Base-by-base conservation (phyloP, 2,113 vertebrate species). In the Zeus faber region DNA sequence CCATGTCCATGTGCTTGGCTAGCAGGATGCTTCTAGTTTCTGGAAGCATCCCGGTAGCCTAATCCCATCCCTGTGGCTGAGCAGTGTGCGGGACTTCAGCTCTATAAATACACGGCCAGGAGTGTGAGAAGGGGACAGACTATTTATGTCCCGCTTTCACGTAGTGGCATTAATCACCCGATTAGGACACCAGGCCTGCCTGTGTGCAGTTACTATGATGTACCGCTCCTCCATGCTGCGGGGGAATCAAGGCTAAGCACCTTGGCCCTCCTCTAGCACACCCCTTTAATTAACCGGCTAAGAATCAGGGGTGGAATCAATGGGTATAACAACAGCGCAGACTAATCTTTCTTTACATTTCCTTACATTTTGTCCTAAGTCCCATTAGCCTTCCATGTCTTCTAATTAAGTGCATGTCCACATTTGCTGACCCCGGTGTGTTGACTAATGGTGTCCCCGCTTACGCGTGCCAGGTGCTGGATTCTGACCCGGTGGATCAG, bases 401-500 rank as follows among this genome's bases (percentile, higher is more conserved):
- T 45, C 14, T 47, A 59, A 31, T 50, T 78, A 58, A 69, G 62
- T 60, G 53, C 27, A 22, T 26, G n/a, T n/a, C 25, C 41, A 24
- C 45, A 20, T 65, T 63, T 50, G 58, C 50, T 54, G 51, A 65
- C 49, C 20, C 43, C 25, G 47, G 48, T 22, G 43, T 63, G 57
- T 60, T 39, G 25, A 70, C 46, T 21, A 67, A 45, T 17, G 61
- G 40, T 68, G 7, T 35, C 0, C 65, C 14, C 1, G 43, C 23
- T 7, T 51, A 31, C n/a, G 11, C 33, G 13, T 13, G 2, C n/a
- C 72, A 91, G 90, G 90, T 91, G 35, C 74, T 91, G 64, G 90
- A 91, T 62, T 91, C 89, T n/a, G 90, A 91, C 70, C 89, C 87
- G 0, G 90, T 90, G 5, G 88, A 87, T 66, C 90, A 89, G 76